A percentile compares a stretch with the other conserved stretches of the same genome.
Conservation (phyloP, 1,140 invertebrate genomes). For the Zaprionus kolodkinae region DNA sequence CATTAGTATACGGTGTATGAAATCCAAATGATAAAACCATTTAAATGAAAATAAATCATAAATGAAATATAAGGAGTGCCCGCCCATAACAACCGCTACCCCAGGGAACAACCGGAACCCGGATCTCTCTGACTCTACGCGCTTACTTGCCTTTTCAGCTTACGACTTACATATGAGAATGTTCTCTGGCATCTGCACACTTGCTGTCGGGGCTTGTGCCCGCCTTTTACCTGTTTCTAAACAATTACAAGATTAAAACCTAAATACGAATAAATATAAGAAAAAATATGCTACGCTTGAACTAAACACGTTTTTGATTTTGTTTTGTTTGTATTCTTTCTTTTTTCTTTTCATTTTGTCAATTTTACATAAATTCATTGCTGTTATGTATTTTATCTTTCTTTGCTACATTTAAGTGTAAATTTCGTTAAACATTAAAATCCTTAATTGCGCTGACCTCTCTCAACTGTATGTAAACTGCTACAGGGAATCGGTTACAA, state of each 20-base stretch:
- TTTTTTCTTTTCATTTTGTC: constrained; percentile 27
- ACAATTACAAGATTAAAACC: constrained; percentile 33
- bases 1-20: constrained; percentile 30
- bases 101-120: constrained; percentile 1
- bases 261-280: constrained; percentile 39
- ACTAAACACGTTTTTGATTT: constrained; percentile 46
- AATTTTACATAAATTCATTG: constrained; percentile 61
- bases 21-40: constrained; percentile 44
- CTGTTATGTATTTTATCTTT: constrained; percentile 67
- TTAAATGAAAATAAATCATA: constrained; percentile 45
- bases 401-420: constrained; percentile 75
- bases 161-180: constrained; percentile 30
- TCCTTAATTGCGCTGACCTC: constrained; percentile 69
- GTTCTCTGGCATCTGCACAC: constrained; percentile 35
- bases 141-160: constrained; percentile 43
- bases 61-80: constrained; percentile 25
- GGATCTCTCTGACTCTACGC: constrained; percentile 39
- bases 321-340: constrained; percentile 37
- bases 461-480: constrained; percentile 63
- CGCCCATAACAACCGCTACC: constrained; percentile 45
- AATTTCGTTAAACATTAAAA: constrained; percentile 68
- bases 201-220: constrained; percentile 13
- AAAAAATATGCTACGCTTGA: constrained; percentile 27
- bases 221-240: constrained; percentile 37
- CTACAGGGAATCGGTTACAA: constrained; percentile 72